Evolutionary conservation across 2,797 vertebrate species (phyloP), one percentile per base, ranked within the genome.

Genomic region (Muscicapa comitata): DNA sequence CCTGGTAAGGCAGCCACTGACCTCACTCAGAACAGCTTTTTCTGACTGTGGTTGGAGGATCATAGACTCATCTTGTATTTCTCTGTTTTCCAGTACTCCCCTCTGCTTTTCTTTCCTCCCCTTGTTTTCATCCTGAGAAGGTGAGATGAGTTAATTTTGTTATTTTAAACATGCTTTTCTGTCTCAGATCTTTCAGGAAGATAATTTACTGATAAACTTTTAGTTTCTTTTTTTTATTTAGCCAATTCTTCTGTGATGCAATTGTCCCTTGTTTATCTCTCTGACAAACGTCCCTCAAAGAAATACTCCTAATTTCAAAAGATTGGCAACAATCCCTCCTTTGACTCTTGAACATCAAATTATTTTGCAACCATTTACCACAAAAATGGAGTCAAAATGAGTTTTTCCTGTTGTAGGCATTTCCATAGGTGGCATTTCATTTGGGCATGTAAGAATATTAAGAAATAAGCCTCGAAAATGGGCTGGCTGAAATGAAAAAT

Each of bases 251-350:
- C 53, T 77, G 40, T 96, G 94, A 94, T 75, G 94, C 94, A 95
- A 94, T 90, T 93, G 72, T 75, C 65, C 54, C 93, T 65, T 94
- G 89, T 95, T 96, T 95, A 87, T 88, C 76, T 50, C 76, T 80
- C 26, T 23, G 16, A 87, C 28, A 66, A 87, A 95, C 24, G 89
- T 85, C 87, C 84, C 83, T 75, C 86, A 78, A 90, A 90, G 79
- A 94, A 88, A 78, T 18, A 70, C 70, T 91, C 40, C 37, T 67
- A 94, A 92, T 96, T 96, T 97, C 95, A 96, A 95, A 94, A 97
- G 91, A 78, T 86, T 97, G 95, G 91, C 92, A 92, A 55, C 19
- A 54, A 61, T 87, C 88, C 84, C 61, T 77, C n/a, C 53, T 79
- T 90, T 88, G 84, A 88, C 62, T 95, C 47, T 92, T 83, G 58